Base-by-base conservation (phyloP, 1,140 invertebrate genomes). In the Eumeta japonica region DNA sequence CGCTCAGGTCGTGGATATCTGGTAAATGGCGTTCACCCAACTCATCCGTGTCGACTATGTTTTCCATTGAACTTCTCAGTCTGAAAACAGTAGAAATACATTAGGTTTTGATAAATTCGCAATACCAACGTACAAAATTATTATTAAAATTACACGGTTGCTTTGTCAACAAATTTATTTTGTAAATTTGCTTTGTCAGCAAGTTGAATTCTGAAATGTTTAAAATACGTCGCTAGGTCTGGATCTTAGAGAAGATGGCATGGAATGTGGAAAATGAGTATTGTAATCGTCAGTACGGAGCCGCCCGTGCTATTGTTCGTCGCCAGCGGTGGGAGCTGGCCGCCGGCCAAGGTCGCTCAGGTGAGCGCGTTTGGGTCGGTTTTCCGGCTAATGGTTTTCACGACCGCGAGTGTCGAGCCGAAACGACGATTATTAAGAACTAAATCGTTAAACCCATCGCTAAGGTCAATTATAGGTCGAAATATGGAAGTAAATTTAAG, bases 21-120 rank as follows among this genome's bases (percentile, higher is more conserved):
- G 59, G 51, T 28, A 74, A 52, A 41, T 71, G 62, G 16, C 58
- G 48, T 32, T 67, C 63, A 10, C 55, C 55, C 46, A 67, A 55
- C 29, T 70, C 75, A 48, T 76, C 75, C 43, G 73, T 73, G 43
- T 80, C 79, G 18, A 83, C 81, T 46, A 85, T 74, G 49, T 85
- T 83, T 56, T 86, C 84, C 54, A 83, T 72, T 5, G 82, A 84
- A 48, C 78, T 82, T 47, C 79, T 72, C 31, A 85, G 58, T 71
- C 81, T 81, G 55, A 43, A 64, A 68, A 52, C 24, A 12, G 14
- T 24, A 37, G 11, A 31, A 11, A 30, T 9, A 5, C 13, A 42
- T 16, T 9, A 36, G 16, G 16, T 40, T 9, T 16, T 11, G 10
- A 3, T 13, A 38, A 38, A 41, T 24, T 14, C 13, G n/a, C n/a